phyloP scores from a whole-genome alignment of 2,113 vertebrate species.

The Ceuthmochares aereus region DNA sequence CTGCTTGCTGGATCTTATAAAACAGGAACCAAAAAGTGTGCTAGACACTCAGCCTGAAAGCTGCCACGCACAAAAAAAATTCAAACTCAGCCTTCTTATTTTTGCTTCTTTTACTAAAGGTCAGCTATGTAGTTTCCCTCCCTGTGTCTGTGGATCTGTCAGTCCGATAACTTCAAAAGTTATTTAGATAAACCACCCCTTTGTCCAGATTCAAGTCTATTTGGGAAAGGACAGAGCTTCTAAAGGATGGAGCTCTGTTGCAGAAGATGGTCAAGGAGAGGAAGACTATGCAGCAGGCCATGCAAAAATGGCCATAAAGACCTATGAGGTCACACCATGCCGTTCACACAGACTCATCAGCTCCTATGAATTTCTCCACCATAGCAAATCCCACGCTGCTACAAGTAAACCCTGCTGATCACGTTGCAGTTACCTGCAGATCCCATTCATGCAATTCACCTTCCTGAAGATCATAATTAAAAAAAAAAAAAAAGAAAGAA shows the following conservation, averaged over 20 bases:
- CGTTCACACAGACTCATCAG: fast-evolving
- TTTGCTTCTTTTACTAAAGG: background rate
- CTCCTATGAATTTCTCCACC: background rate
- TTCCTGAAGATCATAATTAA: background rate
- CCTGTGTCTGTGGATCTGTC: background rate
- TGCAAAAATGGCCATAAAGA: fast-evolving
- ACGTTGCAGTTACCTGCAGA: background rate
- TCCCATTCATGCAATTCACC: background rate
- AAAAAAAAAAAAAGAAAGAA: too few relatives aligned
- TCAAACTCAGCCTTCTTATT: too few relatives aligned
- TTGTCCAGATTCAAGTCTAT: background rate
- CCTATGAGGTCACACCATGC: fast-evolving
- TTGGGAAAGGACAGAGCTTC: background rate
- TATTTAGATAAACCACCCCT: fast-evolving
- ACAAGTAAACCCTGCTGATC: background rate
- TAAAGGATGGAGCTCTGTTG: background rate
- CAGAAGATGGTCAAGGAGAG: background rate
- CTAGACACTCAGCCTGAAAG: background rate
- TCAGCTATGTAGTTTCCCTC: background rate
- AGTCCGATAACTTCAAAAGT: background rate
- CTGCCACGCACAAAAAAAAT: background rate
- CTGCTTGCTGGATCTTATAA: background rate
- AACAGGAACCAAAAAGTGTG: background rate
- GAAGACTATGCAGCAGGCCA: background rate
- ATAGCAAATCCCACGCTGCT: background rate